phyloP scores from a whole-genome alignment of 2,797 vertebrate species.

The Semaprochilodus insignis region DNA sequence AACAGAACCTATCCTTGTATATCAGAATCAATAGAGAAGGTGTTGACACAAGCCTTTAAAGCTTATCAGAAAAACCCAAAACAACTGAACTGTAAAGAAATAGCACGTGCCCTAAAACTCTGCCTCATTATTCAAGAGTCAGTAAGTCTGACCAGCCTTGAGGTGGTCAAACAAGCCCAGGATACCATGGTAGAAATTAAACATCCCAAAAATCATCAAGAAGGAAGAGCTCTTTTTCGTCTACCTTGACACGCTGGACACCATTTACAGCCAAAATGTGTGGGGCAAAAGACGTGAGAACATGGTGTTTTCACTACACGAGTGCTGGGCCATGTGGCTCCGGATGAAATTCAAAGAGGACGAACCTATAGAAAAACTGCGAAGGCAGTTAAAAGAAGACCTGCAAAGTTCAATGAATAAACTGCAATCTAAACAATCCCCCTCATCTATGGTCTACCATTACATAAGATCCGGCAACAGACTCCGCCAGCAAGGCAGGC shows the following conservation, averaged over 20 bases:
- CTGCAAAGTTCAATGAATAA: constrained; percentile 48
- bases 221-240: constrained; percentile 55
- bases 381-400: constrained; percentile 25
- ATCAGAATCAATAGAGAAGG: not conserved
- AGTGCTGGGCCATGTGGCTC: constrained; percentile 54
- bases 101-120: not conserved
- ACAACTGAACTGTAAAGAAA: not conserved
- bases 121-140: not conserved
- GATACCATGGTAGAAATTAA: constrained; percentile 4
- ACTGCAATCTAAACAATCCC: constrained; percentile 53
- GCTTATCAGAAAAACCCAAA: not conserved
- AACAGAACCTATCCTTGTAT: too few relatives aligned
- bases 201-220: constrained; percentile 41
- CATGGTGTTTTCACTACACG: constrained; percentile 49
- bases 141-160: not conserved
- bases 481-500: not conserved
- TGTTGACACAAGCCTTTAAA: not conserved
- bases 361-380: constrained; percentile 19
- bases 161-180: constrained; percentile 31
- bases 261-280: not conserved
- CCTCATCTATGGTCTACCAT: constrained; percentile 60
- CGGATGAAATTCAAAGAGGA: constrained; percentile 36
- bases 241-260: constrained; percentile 43
- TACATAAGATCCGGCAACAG: constrained; percentile 51
- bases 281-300: not conserved